A percentile compares a stretch with the other conserved stretches of the same genome.
These are phyloP conservation scores for Hypomesus transpacificus DNA, from an alignment of 2,113 vertebrate genomes.

Conservation along the genomic window DNA sequence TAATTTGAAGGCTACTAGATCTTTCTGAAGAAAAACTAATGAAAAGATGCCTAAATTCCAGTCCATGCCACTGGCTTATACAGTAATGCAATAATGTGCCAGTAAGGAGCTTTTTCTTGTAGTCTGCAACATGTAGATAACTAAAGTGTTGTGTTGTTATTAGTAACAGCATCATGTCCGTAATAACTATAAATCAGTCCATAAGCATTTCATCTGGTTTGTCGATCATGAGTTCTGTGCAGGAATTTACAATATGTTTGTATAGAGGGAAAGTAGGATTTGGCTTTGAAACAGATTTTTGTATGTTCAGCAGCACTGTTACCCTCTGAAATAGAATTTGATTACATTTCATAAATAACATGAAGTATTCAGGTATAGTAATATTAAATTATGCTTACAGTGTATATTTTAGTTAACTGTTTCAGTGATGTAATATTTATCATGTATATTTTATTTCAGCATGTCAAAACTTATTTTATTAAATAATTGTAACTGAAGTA, in stretches of 20 bases:
- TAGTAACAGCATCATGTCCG: not conserved
- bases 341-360: not conserved
- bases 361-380: conserved; percentile 2
- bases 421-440: conserved; percentile 3
- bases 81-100: not conserved
- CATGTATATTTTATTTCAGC: conserved; percentile 26
- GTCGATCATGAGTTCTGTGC: no score
- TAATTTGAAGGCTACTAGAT: conserved; percentile 1
- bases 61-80: not conserved
- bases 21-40: conserved; percentile 2
- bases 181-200: not conserved
- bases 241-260: not conserved
- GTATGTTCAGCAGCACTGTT: conserved; percentile 1
- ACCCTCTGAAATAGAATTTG: not conserved
- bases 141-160: not conserved
- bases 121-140: not conserved
- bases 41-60: conserved; percentile 16
- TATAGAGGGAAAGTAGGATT: not conserved
- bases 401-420: conserved; percentile 1
- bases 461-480: conserved; percentile 19
- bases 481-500: not conserved
- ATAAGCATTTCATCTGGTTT: not conserved
- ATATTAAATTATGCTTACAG: not conserved
- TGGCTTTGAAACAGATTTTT: not conserved
- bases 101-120: conserved; percentile 16